Conservation (phyloP, 1,140 invertebrate genomes). For the Leptinotarsa undecemlineata region DNA sequence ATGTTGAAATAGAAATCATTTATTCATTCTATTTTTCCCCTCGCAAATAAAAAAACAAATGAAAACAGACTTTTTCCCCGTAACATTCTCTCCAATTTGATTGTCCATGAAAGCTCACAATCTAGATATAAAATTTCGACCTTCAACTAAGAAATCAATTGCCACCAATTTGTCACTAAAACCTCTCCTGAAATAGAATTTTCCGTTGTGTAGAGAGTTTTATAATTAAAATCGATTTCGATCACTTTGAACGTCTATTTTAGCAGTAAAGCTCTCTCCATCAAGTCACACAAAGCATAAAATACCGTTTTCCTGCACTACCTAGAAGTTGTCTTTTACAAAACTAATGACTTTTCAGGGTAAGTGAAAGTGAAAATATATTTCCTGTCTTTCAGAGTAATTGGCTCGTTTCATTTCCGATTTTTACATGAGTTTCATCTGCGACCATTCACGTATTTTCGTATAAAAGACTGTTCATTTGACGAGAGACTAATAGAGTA, state of each 20-base stretch:
- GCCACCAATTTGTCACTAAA: conserved; percentile 14
- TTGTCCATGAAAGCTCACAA: too few species aligned
- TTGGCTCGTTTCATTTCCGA: too few species aligned
- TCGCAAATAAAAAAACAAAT: too few species aligned
- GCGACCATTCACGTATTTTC: neutral
- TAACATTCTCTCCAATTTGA: too few species aligned
- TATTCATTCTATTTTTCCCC: too few species aligned
- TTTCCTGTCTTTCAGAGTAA: neutral
- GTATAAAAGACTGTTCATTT: neutral
- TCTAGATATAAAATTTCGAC: too few species aligned
- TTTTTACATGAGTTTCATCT: neutral
- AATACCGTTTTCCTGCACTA: neutral
- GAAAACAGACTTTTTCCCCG: too few species aligned
- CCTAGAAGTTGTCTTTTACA: neutral
- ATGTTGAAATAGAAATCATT: too few species aligned
- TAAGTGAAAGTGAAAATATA: neutral
- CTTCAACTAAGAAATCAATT: conserved; percentile 6
- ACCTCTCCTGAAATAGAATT: neutral
- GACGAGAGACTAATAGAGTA: neutral
- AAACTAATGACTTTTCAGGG: neutral
- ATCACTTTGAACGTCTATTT: conserved; percentile 26
- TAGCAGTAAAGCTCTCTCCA: neutral
- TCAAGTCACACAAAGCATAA: neutral
- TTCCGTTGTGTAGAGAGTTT: conserved; percentile 18
- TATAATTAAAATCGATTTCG: conserved; percentile 29